Base-by-base conservation (phyloP, 2,797 vertebrate genomes). In the Falco columbarius region DNA sequence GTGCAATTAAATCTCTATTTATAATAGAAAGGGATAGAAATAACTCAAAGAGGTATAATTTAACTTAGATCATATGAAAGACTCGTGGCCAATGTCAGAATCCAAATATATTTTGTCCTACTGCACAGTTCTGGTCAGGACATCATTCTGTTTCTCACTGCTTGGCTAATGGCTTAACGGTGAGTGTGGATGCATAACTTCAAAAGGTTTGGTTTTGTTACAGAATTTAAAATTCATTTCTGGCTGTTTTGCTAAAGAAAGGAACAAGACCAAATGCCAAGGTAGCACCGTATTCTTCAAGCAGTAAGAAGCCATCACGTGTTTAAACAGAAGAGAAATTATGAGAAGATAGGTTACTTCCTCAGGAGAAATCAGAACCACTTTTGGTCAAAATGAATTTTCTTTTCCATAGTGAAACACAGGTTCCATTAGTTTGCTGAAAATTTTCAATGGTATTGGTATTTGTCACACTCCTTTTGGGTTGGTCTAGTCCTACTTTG, bases 1-100 rank as follows among this genome's bases (percentile, higher is more conserved):
- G 12, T 67, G 6, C 12, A 44, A 23, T 89, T 73, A 76, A 51
- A 51, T 73, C 38, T 63, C 8, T 2, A 14, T 82, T 73, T 85
- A 40, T 63, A 34, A 44, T 40, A 67, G 18, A 49, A 67, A 79
- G 6, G 6, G 62, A 73, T 27, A 56, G 14, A 42, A 55, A 36
- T 26, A 71, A 8, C 4, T 83, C 20, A 36, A 61, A 76, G 27
- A 74, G 2, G 4, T 36, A 14, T 30, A 44, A 63, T 71, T 82
- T n/a, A 49, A 38, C 89, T 85, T 71, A 16, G 6, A 32, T 71
- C 73, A 5, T 52, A 19, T 27, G 4, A 14, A 24, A 82, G n/a
- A 21, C 26, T 49, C 61, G 5, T 3, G 5, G 9, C 14, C 30
- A 56, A 0, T 59, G n/a, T 58, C 0, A 2, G 3, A 66, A 79